Evolutionary conservation across 2,113 vertebrate genomes (phyloP).

Genomic region (Phalacrocorax pelagicus): DNA sequence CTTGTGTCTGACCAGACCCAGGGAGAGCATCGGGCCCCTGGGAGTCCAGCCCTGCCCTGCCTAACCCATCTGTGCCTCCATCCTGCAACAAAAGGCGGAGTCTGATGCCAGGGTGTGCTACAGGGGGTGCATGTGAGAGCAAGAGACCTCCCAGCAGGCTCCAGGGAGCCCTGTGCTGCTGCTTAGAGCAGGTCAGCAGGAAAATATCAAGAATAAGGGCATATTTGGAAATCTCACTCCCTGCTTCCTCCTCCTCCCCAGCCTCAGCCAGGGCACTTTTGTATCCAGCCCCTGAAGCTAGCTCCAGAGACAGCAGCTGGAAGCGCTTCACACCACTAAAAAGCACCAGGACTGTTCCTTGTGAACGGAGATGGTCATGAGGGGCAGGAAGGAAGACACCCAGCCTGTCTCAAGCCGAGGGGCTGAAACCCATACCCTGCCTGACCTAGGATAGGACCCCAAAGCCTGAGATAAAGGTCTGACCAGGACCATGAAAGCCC

Average conservation of each 20-base stretch:
- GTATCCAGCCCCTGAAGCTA: rapidly evolving
- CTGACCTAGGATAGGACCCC: not conserved
- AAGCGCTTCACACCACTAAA: not conserved
- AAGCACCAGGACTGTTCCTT: not conserved
- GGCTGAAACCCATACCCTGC: not conserved
- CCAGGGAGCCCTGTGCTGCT: not conserved
- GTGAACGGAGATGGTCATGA: not conserved
- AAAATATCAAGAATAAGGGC: not conserved
- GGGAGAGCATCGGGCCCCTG: not conserved
- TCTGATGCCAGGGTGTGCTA: rapidly evolving
- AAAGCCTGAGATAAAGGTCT: not conserved
- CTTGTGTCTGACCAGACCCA: not conserved
- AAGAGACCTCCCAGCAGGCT: not conserved
- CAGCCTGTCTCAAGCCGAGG: not conserved
- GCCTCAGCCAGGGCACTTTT: not conserved
- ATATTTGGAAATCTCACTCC: not conserved
- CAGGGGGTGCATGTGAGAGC: not conserved
- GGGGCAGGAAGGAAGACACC: not conserved
- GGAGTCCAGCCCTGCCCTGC: not conserved
- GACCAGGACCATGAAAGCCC: not conserved
- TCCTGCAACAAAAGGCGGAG: not conserved
- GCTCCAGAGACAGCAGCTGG: not conserved
- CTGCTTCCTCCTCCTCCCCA: not conserved
- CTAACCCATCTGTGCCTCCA: not conserved
- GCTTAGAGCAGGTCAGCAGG: not conserved